phyloP scores from a whole-genome alignment of 2,797 vertebrate species.

The Limosa lapponica region DNA sequence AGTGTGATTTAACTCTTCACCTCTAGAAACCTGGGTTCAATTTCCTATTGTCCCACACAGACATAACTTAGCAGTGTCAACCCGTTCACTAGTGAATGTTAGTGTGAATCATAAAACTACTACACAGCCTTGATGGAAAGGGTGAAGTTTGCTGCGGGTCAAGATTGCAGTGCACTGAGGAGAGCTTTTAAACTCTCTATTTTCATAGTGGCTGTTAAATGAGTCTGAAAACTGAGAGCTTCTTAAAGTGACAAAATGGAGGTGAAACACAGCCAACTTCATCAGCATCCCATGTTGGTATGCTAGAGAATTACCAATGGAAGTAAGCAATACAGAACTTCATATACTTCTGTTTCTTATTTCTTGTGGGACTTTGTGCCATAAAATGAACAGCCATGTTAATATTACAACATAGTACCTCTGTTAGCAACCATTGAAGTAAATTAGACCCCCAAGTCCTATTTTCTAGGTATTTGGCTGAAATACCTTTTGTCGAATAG shows the following conservation, averaged over 20 bases:
- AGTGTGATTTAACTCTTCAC: neutral
- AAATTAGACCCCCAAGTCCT: neutral
- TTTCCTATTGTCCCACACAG: neutral
- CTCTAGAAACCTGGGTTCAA: neutral
- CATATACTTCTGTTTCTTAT: neutral
- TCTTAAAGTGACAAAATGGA: neutral
- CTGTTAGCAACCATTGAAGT: neutral
- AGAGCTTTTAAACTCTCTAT: neutral
- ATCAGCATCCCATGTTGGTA: neutral
- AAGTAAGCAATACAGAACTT: neutral
- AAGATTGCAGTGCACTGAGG: neutral
- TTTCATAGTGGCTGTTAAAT: neutral
- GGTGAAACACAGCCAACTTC: neutral
- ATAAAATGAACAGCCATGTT: neutral
- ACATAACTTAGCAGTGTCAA: neutral
- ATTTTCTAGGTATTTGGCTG: neutral
- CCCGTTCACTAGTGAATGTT: neutral
- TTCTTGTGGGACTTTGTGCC: neutral
- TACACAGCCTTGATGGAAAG: neutral
- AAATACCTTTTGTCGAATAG: neutral
- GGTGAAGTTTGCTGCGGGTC: neutral
- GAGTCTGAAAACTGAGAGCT: neutral
- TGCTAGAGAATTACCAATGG: neutral
- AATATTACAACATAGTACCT: neutral
- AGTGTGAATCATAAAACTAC: neutral